phyloP scores from a whole-genome alignment of 2,113 vertebrate genomes.

The Procavia capensis region DNA sequence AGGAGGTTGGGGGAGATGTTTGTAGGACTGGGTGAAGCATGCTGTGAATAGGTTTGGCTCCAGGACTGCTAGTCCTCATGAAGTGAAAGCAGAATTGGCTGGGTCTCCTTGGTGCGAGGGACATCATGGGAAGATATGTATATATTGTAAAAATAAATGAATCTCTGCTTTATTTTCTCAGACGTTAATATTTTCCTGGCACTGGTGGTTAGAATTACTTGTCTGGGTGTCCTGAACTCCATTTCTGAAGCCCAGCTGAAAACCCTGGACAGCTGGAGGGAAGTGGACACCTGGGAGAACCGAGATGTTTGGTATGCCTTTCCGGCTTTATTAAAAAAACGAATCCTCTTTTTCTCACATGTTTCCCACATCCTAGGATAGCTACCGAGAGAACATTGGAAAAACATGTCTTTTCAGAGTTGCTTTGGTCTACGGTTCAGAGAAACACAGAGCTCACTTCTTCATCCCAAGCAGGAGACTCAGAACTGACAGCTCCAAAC shows the following conservation, averaged over 20 bases:
- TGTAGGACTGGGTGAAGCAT: constrained; percentile 36
- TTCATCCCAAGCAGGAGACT: background rate
- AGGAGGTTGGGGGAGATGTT: constrained; percentile 12
- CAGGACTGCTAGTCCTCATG: background rate
- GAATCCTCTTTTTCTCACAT: constrained; percentile 49
- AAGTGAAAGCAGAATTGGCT: constrained; percentile 32
- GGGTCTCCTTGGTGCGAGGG: constrained; percentile 1
- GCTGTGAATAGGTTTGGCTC: background rate
- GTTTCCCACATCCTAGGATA: constrained; percentile 58
- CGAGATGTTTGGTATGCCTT: constrained; percentile 58
- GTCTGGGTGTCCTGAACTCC: constrained; percentile 76
- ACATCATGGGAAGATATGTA: constrained; percentile 43
- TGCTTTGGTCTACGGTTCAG: background rate
- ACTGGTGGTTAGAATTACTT: constrained; percentile 72
- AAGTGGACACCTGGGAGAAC: constrained; percentile 65
- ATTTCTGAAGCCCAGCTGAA: constrained; percentile 70
- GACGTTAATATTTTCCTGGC: constrained; percentile 81
- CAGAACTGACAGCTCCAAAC: background rate
- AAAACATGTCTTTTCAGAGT: constrained; percentile 65
- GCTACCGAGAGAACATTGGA: constrained; percentile 72
- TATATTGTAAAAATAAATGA: constrained; percentile 63
- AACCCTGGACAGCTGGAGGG: constrained; percentile 56
- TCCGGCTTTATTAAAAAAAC: constrained; percentile 67
- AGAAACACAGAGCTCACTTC: background rate
- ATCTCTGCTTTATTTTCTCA: constrained; percentile 68